These are phyloP conservation scores for Melikaiella ostensackeni DNA, from an alignment of 2,888 invertebrate species.

Conservation along the genomic window DNA sequence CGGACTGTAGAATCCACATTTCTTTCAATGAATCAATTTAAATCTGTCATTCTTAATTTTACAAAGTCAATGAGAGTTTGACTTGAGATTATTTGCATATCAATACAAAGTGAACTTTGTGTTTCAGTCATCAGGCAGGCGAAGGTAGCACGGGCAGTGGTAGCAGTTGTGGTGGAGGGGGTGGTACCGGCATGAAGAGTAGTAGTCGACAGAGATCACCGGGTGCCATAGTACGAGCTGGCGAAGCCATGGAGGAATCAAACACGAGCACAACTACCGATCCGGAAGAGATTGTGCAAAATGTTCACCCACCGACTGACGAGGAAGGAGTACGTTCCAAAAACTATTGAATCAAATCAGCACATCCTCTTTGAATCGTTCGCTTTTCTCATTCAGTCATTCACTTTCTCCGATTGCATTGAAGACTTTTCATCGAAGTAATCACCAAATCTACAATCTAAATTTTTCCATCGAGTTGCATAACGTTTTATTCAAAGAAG, in stretches of 20 bases:
- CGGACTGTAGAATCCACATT: not conserved
- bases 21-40: not conserved
- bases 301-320: conserved; percentile 71
- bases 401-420: not conserved
- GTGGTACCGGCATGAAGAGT: conserved; percentile 64
- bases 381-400: not conserved
- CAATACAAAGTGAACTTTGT: conserved; percentile 20
- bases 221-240: conserved; percentile 68
- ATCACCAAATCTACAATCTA: not conserved
- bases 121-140: conserved; percentile 66
- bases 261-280: conserved; percentile 68
- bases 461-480: conserved; percentile 4
- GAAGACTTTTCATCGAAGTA: not conserved
- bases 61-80: not conserved
- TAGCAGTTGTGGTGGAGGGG: conserved; percentile 67
- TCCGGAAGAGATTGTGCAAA: conserved; percentile 71
- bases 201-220: conserved; percentile 72
- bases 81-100: conserved; percentile 35
- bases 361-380: not conserved
- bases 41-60: not conserved
- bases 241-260: conserved; percentile 70
- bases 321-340: conserved; percentile 70
- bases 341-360: not conserved
- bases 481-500: not conserved
- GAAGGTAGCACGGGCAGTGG: conserved; percentile 74